A percentile compares a stretch with the other conserved stretches of the same genome.
Conservation (phyloP, 2,888 invertebrate genomes). For the Peribatodes rhomboidaria region DNA sequence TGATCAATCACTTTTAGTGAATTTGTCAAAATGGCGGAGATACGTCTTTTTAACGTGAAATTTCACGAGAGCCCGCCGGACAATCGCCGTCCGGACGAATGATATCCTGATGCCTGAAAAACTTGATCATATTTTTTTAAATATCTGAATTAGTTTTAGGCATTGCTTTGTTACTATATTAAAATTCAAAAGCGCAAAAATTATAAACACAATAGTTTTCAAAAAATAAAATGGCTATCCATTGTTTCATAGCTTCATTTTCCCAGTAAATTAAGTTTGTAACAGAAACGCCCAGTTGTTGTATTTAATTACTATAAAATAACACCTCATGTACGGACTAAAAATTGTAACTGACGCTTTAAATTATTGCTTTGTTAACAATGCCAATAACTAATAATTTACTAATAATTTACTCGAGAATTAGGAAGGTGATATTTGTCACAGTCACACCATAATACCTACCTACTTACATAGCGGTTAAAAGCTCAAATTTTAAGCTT, state of each 20-base stretch:
- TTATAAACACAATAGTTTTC: not conserved
- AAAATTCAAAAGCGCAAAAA: not conserved
- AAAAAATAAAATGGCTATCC: not conserved
- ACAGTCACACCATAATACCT: not conserved
- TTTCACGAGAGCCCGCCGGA: too few relatives aligned
- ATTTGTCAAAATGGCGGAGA: too few relatives aligned
- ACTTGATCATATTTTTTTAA: too few relatives aligned
- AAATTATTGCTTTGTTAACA: not conserved
- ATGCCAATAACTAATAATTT: not conserved
- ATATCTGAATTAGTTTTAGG: not conserved
- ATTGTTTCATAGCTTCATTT: slow-evolving; percentile 20
- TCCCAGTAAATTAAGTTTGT: slow-evolving; percentile 17
- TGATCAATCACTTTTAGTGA: too few relatives aligned
- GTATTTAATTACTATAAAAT: slow-evolving; percentile 23
- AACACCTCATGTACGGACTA: slow-evolving; percentile 4
- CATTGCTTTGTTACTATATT: not conserved
- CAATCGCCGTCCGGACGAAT: too few relatives aligned
- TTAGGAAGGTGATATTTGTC: not conserved
- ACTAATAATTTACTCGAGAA: not conserved
- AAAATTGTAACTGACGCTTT: not conserved
- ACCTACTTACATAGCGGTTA: too few relatives aligned
- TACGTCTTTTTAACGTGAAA: too few relatives aligned
- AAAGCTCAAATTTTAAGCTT: too few relatives aligned
- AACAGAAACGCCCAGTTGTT: slow-evolving; percentile 25
- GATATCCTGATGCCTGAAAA: too few relatives aligned